These are phyloP conservation scores for Oreochromis aureus DNA, from an alignment of 2,113 vertebrate genomes.

Conservation along the genomic window DNA sequence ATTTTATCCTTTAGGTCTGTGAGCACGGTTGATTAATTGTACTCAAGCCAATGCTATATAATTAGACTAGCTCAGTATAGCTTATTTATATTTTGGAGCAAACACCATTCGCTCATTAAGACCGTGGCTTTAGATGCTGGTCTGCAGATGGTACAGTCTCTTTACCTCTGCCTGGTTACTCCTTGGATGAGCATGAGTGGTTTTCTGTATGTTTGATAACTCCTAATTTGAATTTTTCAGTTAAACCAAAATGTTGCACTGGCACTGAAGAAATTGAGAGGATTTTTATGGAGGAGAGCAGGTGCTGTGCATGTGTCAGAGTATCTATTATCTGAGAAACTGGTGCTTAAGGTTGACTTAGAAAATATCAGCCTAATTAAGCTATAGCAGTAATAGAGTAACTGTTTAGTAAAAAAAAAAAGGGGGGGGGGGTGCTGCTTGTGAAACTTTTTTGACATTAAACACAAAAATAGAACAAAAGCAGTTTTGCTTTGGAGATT, in stretches of 20 bases:
- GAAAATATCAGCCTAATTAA: not conserved
- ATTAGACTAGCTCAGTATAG: not conserved
- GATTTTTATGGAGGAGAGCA: not conserved
- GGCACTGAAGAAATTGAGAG: not conserved
- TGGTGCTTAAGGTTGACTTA: not conserved
- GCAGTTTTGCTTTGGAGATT: conserved; percentile 14
- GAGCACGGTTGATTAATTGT: not conserved
- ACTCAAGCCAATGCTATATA: not conserved
- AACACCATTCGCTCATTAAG: not conserved
- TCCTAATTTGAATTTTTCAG: not conserved
- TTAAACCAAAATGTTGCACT: not conserved
- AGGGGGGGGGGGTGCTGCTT: not conserved
- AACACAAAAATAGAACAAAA: not conserved
- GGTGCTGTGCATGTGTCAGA: not conserved
- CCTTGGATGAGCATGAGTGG: not conserved
- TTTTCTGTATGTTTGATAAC: not conserved
- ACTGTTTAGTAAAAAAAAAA: not conserved
- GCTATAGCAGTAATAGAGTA: not conserved
- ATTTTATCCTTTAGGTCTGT: not conserved
- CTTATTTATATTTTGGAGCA: not conserved
- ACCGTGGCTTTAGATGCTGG: not conserved
- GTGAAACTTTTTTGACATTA: not conserved
- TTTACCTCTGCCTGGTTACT: not conserved
- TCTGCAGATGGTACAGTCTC: not conserved
- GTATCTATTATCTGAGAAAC: not conserved